phyloP scores from a whole-genome alignment of 2,888 invertebrate species.

The Gisinianus flammeolus region DNA sequence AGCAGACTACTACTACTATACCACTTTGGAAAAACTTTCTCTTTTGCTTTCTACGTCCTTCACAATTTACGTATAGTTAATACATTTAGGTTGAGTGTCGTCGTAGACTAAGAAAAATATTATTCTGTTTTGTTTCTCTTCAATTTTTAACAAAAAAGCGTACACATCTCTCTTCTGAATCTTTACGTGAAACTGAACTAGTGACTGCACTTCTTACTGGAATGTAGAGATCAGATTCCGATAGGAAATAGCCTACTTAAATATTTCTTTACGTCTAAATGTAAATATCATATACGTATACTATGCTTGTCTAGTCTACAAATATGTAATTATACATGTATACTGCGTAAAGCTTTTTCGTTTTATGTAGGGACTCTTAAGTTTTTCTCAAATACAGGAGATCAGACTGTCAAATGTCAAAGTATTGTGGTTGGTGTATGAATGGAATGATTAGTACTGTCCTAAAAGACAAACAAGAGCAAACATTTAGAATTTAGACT shows the following conservation, averaged over 20 bases:
- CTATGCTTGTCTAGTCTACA: background rate
- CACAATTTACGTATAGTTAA: background rate
- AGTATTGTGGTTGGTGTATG: background rate
- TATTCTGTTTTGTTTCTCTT: background rate
- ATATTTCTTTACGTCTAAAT: too few species aligned
- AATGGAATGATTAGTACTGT: conserved; percentile 12
- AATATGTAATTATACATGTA: too few species aligned
- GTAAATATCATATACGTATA: background rate
- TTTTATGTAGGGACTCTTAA: too few species aligned
- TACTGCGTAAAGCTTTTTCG: too few species aligned
- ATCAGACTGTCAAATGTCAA: conserved; percentile 22
- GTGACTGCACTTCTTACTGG: conserved; percentile 15
- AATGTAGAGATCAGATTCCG: conserved; percentile 30
- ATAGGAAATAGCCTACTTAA: conserved; percentile 14
- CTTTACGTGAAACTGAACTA: background rate
- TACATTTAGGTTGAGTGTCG: background rate
- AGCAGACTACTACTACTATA: background rate
- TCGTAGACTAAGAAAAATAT: background rate
- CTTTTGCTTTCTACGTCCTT: background rate
- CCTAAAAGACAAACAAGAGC: background rate
- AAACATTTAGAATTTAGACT: background rate
- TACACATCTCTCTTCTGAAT: background rate
- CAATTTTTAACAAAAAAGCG: background rate
- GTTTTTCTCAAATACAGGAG: conserved; percentile 17
- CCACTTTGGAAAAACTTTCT: background rate